phyloP scores from a whole-genome alignment of 2,113 vertebrate genomes.

The Nymphicus hollandicus region DNA sequence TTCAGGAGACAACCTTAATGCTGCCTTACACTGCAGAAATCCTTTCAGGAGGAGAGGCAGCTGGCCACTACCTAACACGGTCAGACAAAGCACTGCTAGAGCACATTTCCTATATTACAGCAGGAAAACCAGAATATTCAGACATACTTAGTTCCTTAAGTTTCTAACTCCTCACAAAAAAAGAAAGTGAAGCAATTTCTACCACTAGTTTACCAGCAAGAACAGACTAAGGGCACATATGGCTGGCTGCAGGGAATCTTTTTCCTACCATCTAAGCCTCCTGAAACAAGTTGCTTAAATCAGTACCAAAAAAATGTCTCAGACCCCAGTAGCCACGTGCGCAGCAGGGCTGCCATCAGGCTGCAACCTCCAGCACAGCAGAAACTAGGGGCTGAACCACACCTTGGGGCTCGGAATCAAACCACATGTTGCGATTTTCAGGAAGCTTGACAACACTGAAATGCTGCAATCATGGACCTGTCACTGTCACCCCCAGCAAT shows the following conservation, averaged over 20 bases:
- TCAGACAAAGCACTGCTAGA: background rate
- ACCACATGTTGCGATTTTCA: background rate
- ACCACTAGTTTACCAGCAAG: background rate
- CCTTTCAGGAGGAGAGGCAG: background rate
- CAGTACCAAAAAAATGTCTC: background rate
- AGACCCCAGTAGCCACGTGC: background rate
- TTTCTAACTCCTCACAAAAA: background rate
- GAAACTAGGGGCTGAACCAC: background rate
- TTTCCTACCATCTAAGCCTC: background rate
- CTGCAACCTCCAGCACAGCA: background rate
- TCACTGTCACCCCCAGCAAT: background rate
- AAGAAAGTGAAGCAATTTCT: background rate
- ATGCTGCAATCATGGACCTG: background rate
- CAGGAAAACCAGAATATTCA: background rate
- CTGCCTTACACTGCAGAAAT: background rate
- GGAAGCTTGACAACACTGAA: background rate
- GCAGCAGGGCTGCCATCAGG: background rate
- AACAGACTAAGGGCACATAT: background rate
- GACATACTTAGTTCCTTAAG: background rate
- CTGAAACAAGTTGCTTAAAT: background rate
- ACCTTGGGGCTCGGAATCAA: background rate
- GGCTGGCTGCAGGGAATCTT: background rate
- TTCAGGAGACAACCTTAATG: background rate
- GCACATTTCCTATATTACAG: background rate
- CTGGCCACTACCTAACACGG: background rate